These are phyloP conservation scores for Capra hircus DNA, from an alignment of 2,113 vertebrate genomes.

Conservation along the genomic window DNA sequence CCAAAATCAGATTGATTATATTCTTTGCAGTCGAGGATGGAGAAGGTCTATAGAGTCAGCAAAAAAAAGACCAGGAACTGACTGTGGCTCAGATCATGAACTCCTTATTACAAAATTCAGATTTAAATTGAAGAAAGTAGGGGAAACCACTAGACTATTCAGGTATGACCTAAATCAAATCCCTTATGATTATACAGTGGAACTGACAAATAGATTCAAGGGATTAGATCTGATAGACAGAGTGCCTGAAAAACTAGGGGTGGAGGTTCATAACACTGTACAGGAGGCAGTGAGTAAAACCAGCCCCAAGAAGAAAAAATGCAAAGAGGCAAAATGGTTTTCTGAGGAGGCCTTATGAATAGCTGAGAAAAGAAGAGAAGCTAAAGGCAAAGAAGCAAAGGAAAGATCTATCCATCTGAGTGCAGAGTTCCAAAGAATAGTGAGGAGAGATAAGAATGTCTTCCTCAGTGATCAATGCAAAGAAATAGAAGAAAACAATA, in stretches of 20 bases:
- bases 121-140: neutral
- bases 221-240: neutral
- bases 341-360: neutral
- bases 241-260: neutral
- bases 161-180: neutral
- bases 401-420: neutral
- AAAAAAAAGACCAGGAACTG: neutral
- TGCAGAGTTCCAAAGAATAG: neutral
- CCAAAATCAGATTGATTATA: neutral
- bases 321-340: neutral
- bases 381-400: neutral
- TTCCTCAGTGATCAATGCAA: neutral
- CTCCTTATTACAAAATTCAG: neutral
- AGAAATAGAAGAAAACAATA: neutral
- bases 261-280: neutral
- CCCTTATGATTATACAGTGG: neutral
- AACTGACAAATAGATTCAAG: neutral
- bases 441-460: neutral
- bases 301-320: neutral
- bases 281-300: neutral
- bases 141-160: neutral
- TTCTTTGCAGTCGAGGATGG: fast-evolving
- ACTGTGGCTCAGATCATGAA: neutral
- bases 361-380: neutral
- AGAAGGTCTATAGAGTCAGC: neutral